Evolutionary conservation across 2,888 invertebrate genomes (phyloP), one percentile per base, ranked within the genome.

Genomic region (Troglohyphantes excavatus): DNA sequence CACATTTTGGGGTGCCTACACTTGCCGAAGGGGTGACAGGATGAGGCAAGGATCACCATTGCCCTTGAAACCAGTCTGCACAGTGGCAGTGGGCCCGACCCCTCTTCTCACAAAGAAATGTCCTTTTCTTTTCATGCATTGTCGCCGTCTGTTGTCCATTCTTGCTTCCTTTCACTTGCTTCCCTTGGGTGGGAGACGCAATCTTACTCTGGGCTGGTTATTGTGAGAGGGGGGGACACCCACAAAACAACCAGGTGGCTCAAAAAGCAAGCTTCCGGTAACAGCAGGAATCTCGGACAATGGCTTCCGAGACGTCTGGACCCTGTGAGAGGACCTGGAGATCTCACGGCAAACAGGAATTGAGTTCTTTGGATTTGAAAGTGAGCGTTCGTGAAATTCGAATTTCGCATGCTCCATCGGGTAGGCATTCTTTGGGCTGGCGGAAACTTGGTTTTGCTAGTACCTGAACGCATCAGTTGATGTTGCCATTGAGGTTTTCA

Each of bases 331-430:
- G 21, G 23, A 9, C 23, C 9, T 29, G 27, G 76, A 26, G 46
- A 85, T 86, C 86, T 78, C 86, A 87, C 86, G 86, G 65, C 46
- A 79, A 87, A 87, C 78, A 78, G 86, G 86, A 87, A 87, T 87
- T 79, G 79, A 87, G 86, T 87, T 65, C 27, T 79, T 26, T 26
- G 65, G 79, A 87, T 79, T 87, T 61, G 79, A 79, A 87, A 87
- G 72, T 79, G 72, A 78, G 68, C 61, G 21, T 53, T 61, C 70
- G 78, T 68, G 61, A 79, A 86, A 72, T 78, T 86, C 70, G 29
- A 0, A 70, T 63, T 86, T 19, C 29, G 70, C 79, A 33, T 53
- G 70, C 79, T 23, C 23, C 23, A 19, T 23, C 26, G 53, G 19
- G 23, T 68, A 27, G 63, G n/a, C 27, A 59, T 75, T 59, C 27